phyloP scores from a whole-genome alignment of 2,113 vertebrate genomes.

The Grantiella picta region DNA sequence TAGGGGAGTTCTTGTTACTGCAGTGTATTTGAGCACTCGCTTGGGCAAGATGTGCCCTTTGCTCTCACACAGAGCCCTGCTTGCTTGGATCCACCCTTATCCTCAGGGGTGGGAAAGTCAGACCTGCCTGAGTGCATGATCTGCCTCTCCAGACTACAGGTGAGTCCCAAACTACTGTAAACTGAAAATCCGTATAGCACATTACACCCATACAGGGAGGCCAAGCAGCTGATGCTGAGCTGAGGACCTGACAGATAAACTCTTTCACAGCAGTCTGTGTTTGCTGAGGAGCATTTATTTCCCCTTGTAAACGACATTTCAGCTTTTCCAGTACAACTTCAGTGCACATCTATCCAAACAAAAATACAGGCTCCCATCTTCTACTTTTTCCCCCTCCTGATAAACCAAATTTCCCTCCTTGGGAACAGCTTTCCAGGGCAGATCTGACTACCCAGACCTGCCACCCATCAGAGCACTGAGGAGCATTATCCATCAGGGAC shows the following conservation, averaged over 20 bases:
- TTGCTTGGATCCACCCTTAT: background rate
- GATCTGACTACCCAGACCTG: background rate
- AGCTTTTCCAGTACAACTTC: background rate
- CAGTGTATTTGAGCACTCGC: fast-evolving
- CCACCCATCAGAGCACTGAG: background rate
- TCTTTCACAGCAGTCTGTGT: background rate
- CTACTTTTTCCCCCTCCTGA: background rate
- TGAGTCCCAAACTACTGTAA: background rate
- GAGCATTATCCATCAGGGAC: background rate
- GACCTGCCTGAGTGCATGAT: background rate
- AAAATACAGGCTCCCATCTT: background rate
- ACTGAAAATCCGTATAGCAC: background rate
- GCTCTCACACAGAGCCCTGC: background rate
- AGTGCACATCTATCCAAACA: background rate
- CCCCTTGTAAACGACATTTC: background rate
- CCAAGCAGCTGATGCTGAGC: background rate
- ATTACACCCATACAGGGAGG: background rate
- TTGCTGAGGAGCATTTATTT: background rate
- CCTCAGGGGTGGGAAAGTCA: background rate
- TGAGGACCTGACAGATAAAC: background rate
- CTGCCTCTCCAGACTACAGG: background rate
- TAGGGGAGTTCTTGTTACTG: background rate
- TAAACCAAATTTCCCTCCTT: fast-evolving
- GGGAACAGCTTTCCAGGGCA: background rate
- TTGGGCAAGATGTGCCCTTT: background rate